phyloP scores from a whole-genome alignment of 2,888 invertebrate genomes.

The Diloba caeruleocephala region DNA sequence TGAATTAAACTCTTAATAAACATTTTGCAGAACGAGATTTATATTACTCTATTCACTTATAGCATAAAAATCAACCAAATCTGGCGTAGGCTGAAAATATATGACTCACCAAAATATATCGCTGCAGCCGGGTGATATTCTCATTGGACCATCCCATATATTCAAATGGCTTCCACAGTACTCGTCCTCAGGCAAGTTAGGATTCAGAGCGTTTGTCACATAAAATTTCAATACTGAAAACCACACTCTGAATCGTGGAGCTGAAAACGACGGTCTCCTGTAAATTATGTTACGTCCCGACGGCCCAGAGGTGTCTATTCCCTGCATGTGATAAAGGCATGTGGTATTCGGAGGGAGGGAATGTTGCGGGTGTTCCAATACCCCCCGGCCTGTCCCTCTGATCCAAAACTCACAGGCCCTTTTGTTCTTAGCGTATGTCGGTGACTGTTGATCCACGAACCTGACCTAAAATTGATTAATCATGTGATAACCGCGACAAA shows the following conservation, averaged over 20 bases:
- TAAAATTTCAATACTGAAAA: slow-evolving; percentile 96
- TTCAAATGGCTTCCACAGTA: slow-evolving; percentile 95
- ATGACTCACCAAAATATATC: slow-evolving; percentile 93
- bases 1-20: neutral
- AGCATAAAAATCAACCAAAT: slow-evolving; percentile 18
- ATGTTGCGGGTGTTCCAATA: slow-evolving; percentile 95
- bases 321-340: slow-evolving; percentile 94
- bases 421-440: slow-evolving; percentile 95
- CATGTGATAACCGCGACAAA: slow-evolving; percentile 61
- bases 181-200: slow-evolving; percentile 91
- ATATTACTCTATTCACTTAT: slow-evolving; percentile 21
- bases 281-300: slow-evolving; percentile 88
- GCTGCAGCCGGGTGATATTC: slow-evolving; percentile 93
- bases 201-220: slow-evolving; percentile 91
- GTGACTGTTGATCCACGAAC: slow-evolving; percentile 95
- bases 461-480: slow-evolving; percentile 90
- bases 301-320: slow-evolving; percentile 90
- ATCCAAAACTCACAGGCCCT: slow-evolving; percentile 96
- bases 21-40: slow-evolving; percentile 7
- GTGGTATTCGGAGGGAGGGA: slow-evolving; percentile 96
- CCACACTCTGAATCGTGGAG: slow-evolving; percentile 95
- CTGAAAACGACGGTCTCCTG: slow-evolving; percentile 89
- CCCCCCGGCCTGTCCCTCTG: slow-evolving; percentile 93
- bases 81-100: slow-evolving; percentile 38
- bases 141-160: slow-evolving; percentile 95